These are phyloP conservation scores for Globicephala melas DNA, from an alignment of 2,113 vertebrate species.

Conservation along the genomic window DNA sequence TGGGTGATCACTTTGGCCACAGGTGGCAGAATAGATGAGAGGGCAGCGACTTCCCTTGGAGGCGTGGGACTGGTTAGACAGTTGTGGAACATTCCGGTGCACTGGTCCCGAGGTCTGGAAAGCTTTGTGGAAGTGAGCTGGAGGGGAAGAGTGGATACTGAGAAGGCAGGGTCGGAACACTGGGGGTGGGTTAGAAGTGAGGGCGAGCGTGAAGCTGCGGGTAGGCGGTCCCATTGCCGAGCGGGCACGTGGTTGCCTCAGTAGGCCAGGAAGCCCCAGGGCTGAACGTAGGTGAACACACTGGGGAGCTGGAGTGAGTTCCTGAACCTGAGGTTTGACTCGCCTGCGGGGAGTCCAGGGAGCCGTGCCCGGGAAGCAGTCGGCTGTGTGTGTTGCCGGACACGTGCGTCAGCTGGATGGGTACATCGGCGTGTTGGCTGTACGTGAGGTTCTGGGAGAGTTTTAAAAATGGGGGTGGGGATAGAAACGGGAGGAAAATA, in stretches of 20 bases:
- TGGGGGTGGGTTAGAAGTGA: not conserved
- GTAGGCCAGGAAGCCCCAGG: not conserved
- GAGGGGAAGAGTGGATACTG: not conserved
- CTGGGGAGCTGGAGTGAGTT: not conserved
- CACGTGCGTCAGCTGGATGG: not conserved
- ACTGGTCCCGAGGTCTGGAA: not conserved
- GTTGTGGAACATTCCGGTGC: not conserved
- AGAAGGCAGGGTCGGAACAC: not conserved
- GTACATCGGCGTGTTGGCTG: not conserved
- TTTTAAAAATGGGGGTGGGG: not conserved
- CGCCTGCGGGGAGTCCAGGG: not conserved
- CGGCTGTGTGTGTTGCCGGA: not conserved
- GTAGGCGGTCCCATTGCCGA: too few relatives aligned
- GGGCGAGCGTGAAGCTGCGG: fast-evolving
- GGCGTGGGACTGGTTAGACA: not conserved
- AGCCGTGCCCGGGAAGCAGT: not conserved
- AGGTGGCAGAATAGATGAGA: not conserved
- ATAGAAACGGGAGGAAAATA: not conserved
- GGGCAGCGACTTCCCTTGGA: not conserved
- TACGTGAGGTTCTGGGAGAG: not conserved
- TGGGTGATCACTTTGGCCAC: not conserved
- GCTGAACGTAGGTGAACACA: not conserved
- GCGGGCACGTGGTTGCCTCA: too few relatives aligned
- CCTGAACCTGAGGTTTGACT: not conserved
- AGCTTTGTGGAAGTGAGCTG: not conserved